A percentile compares a stretch with the other conserved stretches of the same genome.
phyloP scores from a whole-genome alignment of 2,113 vertebrate genomes.

The Pseudopodoces humilis region DNA sequence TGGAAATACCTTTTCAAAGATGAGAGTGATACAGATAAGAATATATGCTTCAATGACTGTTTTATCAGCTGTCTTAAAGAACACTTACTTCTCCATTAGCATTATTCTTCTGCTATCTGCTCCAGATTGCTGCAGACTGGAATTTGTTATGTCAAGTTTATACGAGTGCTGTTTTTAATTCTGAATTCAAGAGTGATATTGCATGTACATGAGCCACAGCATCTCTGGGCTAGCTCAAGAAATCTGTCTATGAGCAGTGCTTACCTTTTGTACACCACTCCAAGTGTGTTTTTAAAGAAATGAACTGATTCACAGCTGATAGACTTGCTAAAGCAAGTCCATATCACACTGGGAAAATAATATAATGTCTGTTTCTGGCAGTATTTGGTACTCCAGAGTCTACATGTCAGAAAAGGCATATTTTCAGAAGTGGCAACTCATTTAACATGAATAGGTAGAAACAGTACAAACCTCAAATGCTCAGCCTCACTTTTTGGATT shows the following conservation, averaged over 20 bases:
- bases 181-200: background rate
- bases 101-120: slow-evolving; percentile 34
- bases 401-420: background rate
- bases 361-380: background rate
- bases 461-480: background rate
- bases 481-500: background rate
- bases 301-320: background rate
- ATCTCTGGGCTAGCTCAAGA: background rate
- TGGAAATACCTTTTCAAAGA: background rate
- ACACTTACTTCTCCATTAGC: background rate
- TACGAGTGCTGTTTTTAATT: background rate
- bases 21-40: slow-evolving; percentile 3
- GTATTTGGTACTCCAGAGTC: background rate
- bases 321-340: background rate
- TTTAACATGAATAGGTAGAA: background rate
- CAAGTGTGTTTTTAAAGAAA: background rate
- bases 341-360: background rate
- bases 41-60: background rate
- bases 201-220: background rate
- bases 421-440: background rate
- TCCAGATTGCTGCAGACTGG: background rate
- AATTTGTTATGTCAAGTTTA: background rate
- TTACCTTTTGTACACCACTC: background rate
- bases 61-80: slow-evolving; percentile 25
- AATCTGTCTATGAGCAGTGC: background rate